A percentile compares a stretch with the other conserved stretches of the same genome.
Conservation (phyloP, 2,888 invertebrate genomes). For the Microplitis manilae region DNA sequence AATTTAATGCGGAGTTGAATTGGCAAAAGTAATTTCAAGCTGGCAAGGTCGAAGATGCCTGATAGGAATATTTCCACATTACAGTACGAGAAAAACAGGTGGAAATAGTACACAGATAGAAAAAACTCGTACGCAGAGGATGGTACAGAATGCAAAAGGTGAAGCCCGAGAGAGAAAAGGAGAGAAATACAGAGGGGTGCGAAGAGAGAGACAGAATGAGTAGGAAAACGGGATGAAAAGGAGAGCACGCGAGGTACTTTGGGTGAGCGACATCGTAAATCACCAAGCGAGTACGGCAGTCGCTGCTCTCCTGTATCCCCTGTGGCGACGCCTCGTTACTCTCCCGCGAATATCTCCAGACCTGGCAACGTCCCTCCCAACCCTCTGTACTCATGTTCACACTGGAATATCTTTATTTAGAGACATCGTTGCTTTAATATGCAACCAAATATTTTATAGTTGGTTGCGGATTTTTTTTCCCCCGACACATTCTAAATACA, state of each 20-base stretch:
- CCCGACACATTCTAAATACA: neutral
- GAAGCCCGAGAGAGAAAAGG: neutral
- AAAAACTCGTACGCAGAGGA: constrained; percentile 27
- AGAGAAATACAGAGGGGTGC: neutral
- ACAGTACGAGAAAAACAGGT: constrained; percentile 37
- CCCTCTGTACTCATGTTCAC: constrained; percentile 19
- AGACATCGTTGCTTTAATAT: constrained; percentile 11
- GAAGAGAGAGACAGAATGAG: neutral
- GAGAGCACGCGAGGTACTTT: constrained; percentile 45
- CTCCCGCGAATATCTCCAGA: constrained; percentile 39
- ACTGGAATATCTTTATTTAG: constrained; percentile 34
- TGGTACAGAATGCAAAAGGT: neutral
- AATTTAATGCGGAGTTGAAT: neutral
- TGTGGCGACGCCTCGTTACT: constrained; percentile 45
- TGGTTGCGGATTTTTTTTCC: neutral
- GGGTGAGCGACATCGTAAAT: constrained; percentile 49
- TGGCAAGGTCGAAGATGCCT: constrained; percentile 7
- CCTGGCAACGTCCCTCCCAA: neutral
- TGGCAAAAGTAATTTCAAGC: constrained; percentile 9
- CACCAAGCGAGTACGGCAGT: constrained; percentile 43
- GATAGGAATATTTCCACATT: constrained; percentile 22
- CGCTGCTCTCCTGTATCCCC: constrained; percentile 38
- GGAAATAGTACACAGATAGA: constrained; percentile 32
- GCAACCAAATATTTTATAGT: neutral
- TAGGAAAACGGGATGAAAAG: constrained; percentile 20